Evolutionary conservation across 2,113 vertebrate species (phyloP).

Genomic region (Tyto alba): DNA sequence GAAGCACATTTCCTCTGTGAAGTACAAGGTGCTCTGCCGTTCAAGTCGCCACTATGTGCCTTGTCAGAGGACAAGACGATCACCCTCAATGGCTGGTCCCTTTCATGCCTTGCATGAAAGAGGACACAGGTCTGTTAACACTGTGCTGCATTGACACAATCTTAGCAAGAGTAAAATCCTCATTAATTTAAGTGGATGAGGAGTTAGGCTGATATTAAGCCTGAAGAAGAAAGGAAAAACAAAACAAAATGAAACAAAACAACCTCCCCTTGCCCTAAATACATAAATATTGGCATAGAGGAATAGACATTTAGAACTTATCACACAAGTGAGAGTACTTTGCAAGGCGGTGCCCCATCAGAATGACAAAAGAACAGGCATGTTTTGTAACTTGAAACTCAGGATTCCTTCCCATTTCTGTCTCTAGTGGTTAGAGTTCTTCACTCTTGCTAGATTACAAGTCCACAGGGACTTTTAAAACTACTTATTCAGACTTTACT

Average conservation of each 20-base stretch:
- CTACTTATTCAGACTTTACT: slow-evolving; percentile 67
- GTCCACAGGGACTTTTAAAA: slow-evolving; percentile 67
- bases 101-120: background rate
- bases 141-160: background rate
- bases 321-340: background rate
- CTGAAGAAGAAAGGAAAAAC: background rate
- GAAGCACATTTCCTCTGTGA: background rate
- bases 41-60: rapidly evolving
- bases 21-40: background rate
- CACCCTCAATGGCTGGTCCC: rapidly evolving
- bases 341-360: background rate
- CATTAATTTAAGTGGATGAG: background rate
- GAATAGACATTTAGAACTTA: background rate
- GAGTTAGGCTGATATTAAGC: background rate
- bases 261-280: background rate
- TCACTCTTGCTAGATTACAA: slow-evolving; percentile 61
- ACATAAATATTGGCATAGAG: background rate
- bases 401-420: slow-evolving; percentile 55
- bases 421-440: slow-evolving; percentile 61
- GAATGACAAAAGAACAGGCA: slow-evolving; percentile 36
- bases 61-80: background rate
- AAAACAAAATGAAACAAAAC: too few species aligned
- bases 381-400: slow-evolving; percentile 45
- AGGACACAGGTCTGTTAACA: background rate
- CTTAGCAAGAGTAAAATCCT: background rate